A percentile compares a stretch with the other conserved stretches of the same genome.
These are phyloP conservation scores for Ptychadena robeensis DNA, from an alignment of 2,797 vertebrate genomes.

Conservation along the genomic window DNA sequence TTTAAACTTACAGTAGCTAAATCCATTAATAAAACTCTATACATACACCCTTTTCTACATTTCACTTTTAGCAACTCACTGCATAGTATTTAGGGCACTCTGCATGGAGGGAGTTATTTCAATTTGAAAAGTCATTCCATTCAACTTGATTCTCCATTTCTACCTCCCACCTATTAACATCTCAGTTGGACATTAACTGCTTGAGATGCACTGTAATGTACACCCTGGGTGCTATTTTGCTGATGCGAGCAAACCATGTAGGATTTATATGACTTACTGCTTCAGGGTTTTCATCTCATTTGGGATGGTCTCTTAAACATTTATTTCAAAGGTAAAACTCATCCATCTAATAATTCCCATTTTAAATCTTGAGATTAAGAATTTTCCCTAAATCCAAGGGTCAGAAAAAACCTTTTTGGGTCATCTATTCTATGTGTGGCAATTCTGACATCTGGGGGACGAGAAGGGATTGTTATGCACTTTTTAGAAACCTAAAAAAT, in stretches of 20 bases:
- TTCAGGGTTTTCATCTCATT: slow-evolving; percentile 55
- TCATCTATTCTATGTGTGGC: slow-evolving; percentile 25
- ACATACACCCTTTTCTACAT: not conserved
- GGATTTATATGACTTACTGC: slow-evolving; percentile 59
- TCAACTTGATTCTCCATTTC: slow-evolving; percentile 50
- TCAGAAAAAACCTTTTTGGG: slow-evolving; percentile 38
- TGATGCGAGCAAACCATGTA: slow-evolving; percentile 56
- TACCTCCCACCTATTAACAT: slow-evolving; percentile 58
- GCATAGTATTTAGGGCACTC: slow-evolving; percentile 36
- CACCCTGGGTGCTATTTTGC: slow-evolving; percentile 57
- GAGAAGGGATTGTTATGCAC: slow-evolving; percentile 13
- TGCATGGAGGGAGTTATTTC: slow-evolving; percentile 44
- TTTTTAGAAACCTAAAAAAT: slow-evolving; percentile 10
- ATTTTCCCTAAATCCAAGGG: slow-evolving; percentile 41
- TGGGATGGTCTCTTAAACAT: slow-evolving; percentile 42
- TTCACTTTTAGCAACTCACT: not conserved
- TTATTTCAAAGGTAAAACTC: slow-evolving; percentile 57
- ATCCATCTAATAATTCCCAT: slow-evolving; percentile 56
- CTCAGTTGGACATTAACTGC: slow-evolving; percentile 59
- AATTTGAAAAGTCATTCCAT: slow-evolving; percentile 55
- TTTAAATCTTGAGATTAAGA: slow-evolving; percentile 51
- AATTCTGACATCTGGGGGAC: slow-evolving; percentile 56
- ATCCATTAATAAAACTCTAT: not conserved
- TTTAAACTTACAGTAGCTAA: not conserved
- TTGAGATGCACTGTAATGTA: slow-evolving; percentile 55